Evolutionary conservation across 2,888 invertebrate species (phyloP), one percentile per base, ranked within the genome.

Genomic region (Escarpia spicata): DNA sequence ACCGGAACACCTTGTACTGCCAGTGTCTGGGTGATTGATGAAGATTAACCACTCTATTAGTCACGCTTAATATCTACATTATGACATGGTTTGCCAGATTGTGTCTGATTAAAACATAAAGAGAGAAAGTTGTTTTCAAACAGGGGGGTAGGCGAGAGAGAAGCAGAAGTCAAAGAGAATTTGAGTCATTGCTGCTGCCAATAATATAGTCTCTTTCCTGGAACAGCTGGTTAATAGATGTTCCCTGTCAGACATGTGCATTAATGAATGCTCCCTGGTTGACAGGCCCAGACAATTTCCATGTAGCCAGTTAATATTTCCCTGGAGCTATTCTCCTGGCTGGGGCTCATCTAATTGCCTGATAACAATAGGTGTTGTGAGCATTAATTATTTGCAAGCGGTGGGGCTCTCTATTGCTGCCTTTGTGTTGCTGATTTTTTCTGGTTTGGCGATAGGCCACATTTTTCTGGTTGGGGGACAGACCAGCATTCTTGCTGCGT

Each of bases 161-260:
- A 26, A 75, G 6, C n/a, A 15, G n/a, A 75, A 26, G 6, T n/a
- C 75, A 75, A 75, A 75, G 26, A 52, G 52, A 52, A 52, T 52
- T 52, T 52, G 52, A 75, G n/a, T 75, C 75, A 15, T 75, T 75
- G 75, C 75, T 6, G 75, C 52, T 52, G 52, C 52, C 12, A 9
- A 52, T 52, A 37, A 52, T 52, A 75, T 75, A 75, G 26, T 26
- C n/a, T 15, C 26, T 26, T 75, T 75, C 75, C n/a, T 19, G 75
- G 75, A 75, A 75, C 75, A 75, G 75, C n/a, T 75, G n/a, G n/a
- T 75, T 75, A 75, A 75, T 75, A 26, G n/a, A 75, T 75, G 75
- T 26, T 75, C 75, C 75, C 75, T 75, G 75, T 26, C 75, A 75
- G 75, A 75, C 26, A 3, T 19, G 75, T 26, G 60, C n/a, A 75